Evolutionary conservation across 2,113 vertebrate species (phyloP), one percentile per base, ranked within the genome.

Genomic region (Apeltes quadracus): DNA sequence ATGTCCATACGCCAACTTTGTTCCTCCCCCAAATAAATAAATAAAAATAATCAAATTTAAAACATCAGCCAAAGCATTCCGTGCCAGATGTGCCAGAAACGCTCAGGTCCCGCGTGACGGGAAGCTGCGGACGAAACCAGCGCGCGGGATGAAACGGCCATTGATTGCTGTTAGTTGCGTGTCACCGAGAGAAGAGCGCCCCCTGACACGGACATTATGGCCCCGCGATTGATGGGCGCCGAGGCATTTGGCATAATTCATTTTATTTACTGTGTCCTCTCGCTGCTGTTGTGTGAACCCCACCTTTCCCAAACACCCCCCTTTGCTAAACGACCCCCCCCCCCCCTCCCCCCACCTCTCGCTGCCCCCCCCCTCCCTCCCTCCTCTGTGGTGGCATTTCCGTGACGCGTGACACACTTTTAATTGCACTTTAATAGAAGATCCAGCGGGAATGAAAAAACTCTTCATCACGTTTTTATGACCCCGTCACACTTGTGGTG

Each of bases 401-500:
- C 72, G 69, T 69, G 75, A 79, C 61, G 82, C 65, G 75, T 86
- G 90, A 88, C 89, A 88, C 77, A 81, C 78, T 87, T 92, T 90
- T 92, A 91, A 93, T 87, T 91, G 87, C 88, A 84, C 85, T 88
- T 88, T 87, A 90, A 90, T 84, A 81, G 88, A 91, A 89, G 89
- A 87, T 88, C 82, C 82, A 84, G 70, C 81, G 76, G 80, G 84
- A 83, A 89, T 87, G 79, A 87, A 88, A 81, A 76, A 63, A 78
- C 81, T 89, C 72, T 90, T 87, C 82, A 82, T 91, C 84, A 90
- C 68, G 79, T 84, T 86, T 39, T 89, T 89, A 89, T 87, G 83
- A 90, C 87, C 91, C 84, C 89, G 89, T 85, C 89, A 90, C 76
- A 76, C 74, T 81, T 84, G 67, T 79, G 81, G 70, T 86, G 82